A percentile compares a stretch with the other conserved stretches of the same genome.
phyloP scores from a whole-genome alignment of 2,797 vertebrate species.

The Cephalopachus bancanus region DNA sequence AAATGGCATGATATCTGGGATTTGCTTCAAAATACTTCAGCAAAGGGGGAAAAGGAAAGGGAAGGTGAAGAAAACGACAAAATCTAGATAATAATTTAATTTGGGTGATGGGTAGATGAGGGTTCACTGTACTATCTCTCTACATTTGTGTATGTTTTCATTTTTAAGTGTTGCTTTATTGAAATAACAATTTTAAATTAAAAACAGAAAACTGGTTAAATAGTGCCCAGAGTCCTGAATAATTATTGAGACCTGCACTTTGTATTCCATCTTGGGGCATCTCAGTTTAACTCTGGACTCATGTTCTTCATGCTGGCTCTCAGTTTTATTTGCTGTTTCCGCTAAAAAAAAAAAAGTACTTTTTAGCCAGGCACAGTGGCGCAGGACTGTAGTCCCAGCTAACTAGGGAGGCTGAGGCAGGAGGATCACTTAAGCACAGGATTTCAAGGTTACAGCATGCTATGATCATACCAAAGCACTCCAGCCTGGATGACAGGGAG shows the following conservation, averaged over 20 bases:
- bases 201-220: constrained; percentile 1
- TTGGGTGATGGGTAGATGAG: neutral
- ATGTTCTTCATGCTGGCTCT: neutral
- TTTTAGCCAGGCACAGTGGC: neutral
- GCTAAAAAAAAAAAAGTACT: neutral
- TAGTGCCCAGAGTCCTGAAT: neutral
- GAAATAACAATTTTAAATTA: constrained; percentile 7
- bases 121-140: neutral
- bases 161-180: constrained; percentile 13
- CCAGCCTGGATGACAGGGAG: neutral
- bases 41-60: neutral
- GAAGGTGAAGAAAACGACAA: constrained; percentile 14
- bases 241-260: neutral
- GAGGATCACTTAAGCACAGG: neutral
- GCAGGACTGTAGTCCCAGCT: neutral
- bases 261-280: neutral
- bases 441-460: neutral
- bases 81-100: constrained; percentile 1
- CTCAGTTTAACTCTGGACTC: neutral
- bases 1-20: neutral
- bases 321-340: constrained; percentile 44
- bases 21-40: constrained; percentile 21
- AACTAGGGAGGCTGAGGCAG: neutral
- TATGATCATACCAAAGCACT: neutral
- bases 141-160: neutral